Conservation (phyloP, 2,797 vertebrate genomes). For the Coccyzus lansbergi region DNA sequence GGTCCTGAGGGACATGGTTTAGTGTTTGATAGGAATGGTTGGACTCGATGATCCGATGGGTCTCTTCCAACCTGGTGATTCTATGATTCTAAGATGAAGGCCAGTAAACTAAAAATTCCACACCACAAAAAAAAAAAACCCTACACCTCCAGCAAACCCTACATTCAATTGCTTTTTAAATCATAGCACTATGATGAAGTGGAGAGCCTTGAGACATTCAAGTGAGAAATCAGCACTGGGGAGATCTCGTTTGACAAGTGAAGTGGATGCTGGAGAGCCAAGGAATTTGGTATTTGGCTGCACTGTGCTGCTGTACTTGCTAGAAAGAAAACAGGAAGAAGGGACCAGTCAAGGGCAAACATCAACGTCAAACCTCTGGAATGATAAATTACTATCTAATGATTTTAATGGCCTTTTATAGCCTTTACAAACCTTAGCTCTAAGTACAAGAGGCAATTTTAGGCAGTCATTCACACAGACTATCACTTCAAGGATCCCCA, state of each 20-base stretch:
- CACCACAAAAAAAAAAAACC: not conserved
- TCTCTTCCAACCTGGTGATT: too few species aligned
- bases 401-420: not conserved
- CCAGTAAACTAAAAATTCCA: not conserved
- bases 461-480: not conserved
- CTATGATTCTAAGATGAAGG: too few species aligned
- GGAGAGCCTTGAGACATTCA: not conserved
- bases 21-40: too few species aligned
- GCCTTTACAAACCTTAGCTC: not conserved
- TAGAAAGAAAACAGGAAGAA: not conserved
- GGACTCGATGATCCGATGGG: too few species aligned
- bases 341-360: not conserved
- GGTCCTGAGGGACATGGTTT: too few species aligned
- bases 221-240: not conserved
- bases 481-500: not conserved
- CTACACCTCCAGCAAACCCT: not conserved
- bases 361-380: not conserved
- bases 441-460: not conserved
- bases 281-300: not conserved
- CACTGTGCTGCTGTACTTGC: not conserved
- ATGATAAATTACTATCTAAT: not conserved
- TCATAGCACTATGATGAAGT: accelerated
- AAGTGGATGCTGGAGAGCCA: not conserved
- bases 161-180: not conserved
- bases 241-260: not conserved